Conservation (phyloP, 2,113 vertebrate species). For the Calyptommatus sinebrachiatus region DNA sequence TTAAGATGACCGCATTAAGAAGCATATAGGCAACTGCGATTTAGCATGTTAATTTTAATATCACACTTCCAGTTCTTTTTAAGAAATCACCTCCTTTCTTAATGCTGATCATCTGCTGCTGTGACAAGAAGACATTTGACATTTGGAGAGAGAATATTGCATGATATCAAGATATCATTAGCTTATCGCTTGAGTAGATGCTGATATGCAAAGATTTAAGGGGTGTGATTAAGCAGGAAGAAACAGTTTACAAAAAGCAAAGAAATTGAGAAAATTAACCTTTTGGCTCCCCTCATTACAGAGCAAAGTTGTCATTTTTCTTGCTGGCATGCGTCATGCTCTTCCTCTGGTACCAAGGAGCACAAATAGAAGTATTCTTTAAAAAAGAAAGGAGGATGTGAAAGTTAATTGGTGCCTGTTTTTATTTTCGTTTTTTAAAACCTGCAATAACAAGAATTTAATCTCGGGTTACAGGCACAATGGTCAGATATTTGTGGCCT, state of each 20-base stretch:
- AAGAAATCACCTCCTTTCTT: background rate
- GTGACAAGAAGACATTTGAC: conserved; percentile 2
- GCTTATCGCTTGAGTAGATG: conserved; percentile 14
- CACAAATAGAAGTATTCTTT: background rate
- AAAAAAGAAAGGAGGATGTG: background rate
- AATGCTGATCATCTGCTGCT: background rate
- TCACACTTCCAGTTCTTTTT: background rate
- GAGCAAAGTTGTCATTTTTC: background rate
- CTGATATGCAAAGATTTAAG: background rate
- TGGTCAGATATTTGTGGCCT: too few relatives aligned
- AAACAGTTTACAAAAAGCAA: conserved; percentile 27
- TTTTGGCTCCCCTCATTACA: conserved; percentile 18
- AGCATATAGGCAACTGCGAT: background rate
- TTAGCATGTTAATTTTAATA: background rate
- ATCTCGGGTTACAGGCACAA: background rate
- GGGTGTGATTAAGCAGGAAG: conserved; percentile 3
- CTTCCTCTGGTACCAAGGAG: background rate
- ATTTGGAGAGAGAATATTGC: conserved; percentile 7
- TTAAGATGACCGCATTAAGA: background rate
- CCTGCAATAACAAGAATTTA: background rate
- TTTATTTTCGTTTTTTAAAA: background rate
- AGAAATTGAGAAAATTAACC: conserved; percentile 33
- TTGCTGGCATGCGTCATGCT: background rate
- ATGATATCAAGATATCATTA: conserved; percentile 5
- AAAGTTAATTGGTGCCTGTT: background rate